Base-by-base conservation (phyloP, 1,140 invertebrate genomes). In the Drosophila auraria region DNA sequence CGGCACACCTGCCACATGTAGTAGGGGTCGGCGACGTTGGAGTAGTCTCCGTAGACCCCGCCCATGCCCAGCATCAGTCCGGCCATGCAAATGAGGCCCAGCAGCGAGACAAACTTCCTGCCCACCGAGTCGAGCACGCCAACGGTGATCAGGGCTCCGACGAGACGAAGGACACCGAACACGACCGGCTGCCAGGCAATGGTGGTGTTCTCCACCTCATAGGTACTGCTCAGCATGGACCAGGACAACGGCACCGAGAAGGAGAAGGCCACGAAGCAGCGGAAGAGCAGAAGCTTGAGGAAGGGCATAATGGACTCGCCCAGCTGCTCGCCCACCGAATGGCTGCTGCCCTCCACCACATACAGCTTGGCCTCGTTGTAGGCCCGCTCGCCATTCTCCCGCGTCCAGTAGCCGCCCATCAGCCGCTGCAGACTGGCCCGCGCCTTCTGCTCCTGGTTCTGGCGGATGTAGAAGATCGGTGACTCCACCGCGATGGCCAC, bases 201-300 rank as follows among this genome's bases (percentile, higher is more conserved):
- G 0, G 17, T 15, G 15, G 50, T 38, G 7, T 14, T 17, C 15
- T 58, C 15, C 8, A 61, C 57, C 1, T 51, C 5, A 2, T 8
- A 5, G 1, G 59, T 68, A 62, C 70, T 82, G 7, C 6, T 7
- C 8, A 47, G 1, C 33, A 82, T 51, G 0, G 79, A 60, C 1
- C 8, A 0, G 30, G 63, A 80, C 12, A 92, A 70, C 0, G 91
- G 91, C 12, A 80, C 1, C 1, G 91, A 87, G 20, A 92, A 76
- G 51, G 78, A 74, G 47, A 92, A 87, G 25, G 91, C 87, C 44
- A 92, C 83, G 15, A 92, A 76, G 62, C 82, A 75, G 12, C 90
- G 89, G 17, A 76, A 78, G 11, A 86, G 38, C 14, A 91, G 49
- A 61, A 91, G 45, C 30, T 86, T 91, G 0, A 89, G 14, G 40